A percentile compares a stretch with the other conserved stretches of the same genome.
Evolutionary conservation across 2,797 vertebrate species (phyloP).

Genomic region (Erethizon dorsatum): DNA sequence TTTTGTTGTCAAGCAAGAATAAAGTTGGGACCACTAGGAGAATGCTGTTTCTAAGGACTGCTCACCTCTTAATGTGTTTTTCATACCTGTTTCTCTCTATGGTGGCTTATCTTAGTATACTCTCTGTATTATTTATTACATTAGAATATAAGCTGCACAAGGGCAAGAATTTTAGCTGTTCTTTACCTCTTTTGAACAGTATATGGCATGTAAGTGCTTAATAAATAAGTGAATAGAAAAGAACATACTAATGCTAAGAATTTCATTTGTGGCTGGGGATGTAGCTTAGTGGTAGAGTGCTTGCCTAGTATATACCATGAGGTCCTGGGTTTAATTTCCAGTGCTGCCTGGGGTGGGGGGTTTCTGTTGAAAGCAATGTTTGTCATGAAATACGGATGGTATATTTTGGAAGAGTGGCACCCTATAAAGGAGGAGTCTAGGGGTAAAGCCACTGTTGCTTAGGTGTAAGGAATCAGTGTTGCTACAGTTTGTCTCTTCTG

Average conservation of each 20-base stretch:
- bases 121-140: not conserved
- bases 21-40: not conserved
- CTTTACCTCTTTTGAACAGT: not conserved
- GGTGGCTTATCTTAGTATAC: not conserved
- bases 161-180: not conserved
- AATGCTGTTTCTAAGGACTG: not conserved
- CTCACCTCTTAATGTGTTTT: not conserved
- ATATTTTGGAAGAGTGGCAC: not conserved
- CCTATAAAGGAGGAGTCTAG: not conserved
- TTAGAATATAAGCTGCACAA: not conserved
- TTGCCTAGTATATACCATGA: no score
- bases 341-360: no score
- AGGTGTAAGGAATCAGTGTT: not conserved
- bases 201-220: not conserved
- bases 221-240: not conserved
- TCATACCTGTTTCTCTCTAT: not conserved
- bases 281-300: no score
- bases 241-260: no score
- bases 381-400: not conserved
- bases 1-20: not conserved
- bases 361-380: no score
- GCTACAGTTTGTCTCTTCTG: not conserved
- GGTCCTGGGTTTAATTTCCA: no score
- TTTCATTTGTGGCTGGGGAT: no score
- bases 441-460: no score